Conservation (phyloP, 2,113 vertebrate species). For the Sander lucioperca region DNA sequence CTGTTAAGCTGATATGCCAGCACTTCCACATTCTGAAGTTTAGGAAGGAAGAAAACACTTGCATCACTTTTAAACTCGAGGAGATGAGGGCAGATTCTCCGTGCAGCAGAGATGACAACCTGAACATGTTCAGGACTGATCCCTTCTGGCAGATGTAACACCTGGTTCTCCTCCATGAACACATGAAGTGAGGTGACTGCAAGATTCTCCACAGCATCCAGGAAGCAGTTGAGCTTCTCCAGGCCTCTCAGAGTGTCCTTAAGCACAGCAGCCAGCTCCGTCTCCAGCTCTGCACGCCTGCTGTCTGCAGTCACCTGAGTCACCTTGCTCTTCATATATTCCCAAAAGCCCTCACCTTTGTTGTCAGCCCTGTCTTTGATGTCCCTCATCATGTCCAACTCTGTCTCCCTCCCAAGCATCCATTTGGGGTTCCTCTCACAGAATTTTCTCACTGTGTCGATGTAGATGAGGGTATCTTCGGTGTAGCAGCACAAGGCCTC, state of each 20-base stretch:
- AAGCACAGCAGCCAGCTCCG: constrained; percentile 60
- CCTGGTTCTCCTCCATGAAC: constrained; percentile 58
- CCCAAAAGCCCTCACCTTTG: constrained; percentile 29
- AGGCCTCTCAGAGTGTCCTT: constrained; percentile 69
- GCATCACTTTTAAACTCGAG: constrained; percentile 75
- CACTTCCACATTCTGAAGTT: constrained; percentile 69
- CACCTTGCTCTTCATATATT: constrained; percentile 57
- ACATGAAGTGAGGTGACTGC: constrained; percentile 78
- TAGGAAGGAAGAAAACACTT: constrained; percentile 70
- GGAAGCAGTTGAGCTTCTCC: constrained; percentile 69
- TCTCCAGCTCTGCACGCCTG: constrained; percentile 58
- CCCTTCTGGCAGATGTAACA: constrained; percentile 47
- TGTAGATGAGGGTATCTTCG: constrained; percentile 57
- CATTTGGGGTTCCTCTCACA: constrained; percentile 39
- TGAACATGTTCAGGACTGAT: constrained; percentile 42
- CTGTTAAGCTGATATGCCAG: constrained; percentile 73
- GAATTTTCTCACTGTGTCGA: constrained; percentile 54
- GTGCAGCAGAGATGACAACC: constrained; percentile 55
- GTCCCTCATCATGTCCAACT: constrained; percentile 59
- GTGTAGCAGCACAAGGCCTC: constrained; percentile 47
- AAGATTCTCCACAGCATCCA: constrained; percentile 82
- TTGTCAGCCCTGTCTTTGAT: constrained; percentile 52
- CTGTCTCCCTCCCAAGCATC: constrained; percentile 37
- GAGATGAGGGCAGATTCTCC: constrained; percentile 63
- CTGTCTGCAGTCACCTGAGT: not conserved